Evolutionary conservation across 2,797 vertebrate genomes (phyloP).

Genomic region (Adelosebastes latens): DNA sequence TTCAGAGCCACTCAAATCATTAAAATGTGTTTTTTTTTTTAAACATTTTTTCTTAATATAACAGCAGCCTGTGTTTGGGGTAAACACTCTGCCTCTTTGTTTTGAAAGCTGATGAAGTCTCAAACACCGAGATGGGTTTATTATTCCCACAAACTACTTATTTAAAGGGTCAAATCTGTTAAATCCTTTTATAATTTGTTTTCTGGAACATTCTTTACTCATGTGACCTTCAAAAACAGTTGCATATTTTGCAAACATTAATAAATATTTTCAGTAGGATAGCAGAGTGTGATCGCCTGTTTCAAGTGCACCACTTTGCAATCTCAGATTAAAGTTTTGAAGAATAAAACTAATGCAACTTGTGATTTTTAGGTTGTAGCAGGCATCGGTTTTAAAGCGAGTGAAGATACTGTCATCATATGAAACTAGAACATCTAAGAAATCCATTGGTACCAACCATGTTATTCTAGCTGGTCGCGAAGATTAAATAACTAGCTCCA

Average conservation of each 20-base stretch:
- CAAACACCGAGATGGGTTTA: neutral
- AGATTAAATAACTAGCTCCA: too few species aligned
- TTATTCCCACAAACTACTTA: neutral
- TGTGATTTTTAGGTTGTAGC: too few species aligned
- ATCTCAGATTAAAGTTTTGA: neutral
- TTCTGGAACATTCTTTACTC: neutral
- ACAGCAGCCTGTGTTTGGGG: neutral
- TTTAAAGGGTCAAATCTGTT: neutral
- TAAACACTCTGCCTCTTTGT: neutral
- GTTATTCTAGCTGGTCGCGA: rapidly evolving
- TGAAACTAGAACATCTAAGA: too few species aligned
- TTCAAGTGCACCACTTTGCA: neutral
- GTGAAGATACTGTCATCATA: too few species aligned
- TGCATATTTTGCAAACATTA: neutral
- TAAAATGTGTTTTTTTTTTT: neutral
- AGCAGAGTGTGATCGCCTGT: neutral
- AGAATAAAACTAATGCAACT: neutral
- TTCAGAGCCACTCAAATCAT: neutral
- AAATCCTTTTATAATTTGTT: neutral
- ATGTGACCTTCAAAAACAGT: neutral
- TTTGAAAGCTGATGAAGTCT: neutral
- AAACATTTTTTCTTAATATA: neutral
- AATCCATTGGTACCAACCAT: rapidly evolving
- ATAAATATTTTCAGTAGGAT: neutral
- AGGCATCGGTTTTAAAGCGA: too few species aligned